phyloP scores from a whole-genome alignment of 2,797 vertebrate species.

The Naso thynnoides region DNA sequence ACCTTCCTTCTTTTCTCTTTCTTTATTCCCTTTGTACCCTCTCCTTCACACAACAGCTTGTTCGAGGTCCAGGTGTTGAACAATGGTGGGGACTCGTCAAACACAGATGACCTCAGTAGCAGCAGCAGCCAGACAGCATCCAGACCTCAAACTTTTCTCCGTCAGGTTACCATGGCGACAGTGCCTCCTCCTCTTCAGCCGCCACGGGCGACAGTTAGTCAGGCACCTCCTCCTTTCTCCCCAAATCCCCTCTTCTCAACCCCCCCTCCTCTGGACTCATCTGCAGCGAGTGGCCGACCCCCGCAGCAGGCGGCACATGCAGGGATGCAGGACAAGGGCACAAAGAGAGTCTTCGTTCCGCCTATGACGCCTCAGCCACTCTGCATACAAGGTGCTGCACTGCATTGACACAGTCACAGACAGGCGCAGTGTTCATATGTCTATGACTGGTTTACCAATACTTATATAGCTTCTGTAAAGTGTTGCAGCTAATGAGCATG shows the following conservation, averaged over 20 bases:
- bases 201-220: constrained; percentile 64
- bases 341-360: constrained; percentile 81
- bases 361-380: constrained; percentile 82
- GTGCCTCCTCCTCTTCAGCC: constrained; percentile 64
- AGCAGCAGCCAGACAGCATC: constrained; percentile 67
- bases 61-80: constrained; percentile 74
- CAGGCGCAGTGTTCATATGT: constrained; percentile 15
- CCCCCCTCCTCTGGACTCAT: constrained; percentile 63
- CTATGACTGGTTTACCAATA: constrained; percentile 31
- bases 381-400: constrained; percentile 80
- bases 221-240: constrained; percentile 59
- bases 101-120: constrained; percentile 60
- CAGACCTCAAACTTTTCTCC: constrained; percentile 75
- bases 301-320: constrained; percentile 63
- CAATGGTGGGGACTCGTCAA: constrained; percentile 64
- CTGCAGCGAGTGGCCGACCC: constrained; percentile 66
- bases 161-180: constrained; percentile 77
- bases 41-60: constrained; percentile 69
- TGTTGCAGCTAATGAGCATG: constrained; percentile 57
- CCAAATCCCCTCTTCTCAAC: constrained; percentile 51
- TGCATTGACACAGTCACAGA: constrained; percentile 44
- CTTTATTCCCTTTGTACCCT: constrained; percentile 26
- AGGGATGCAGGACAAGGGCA: constrained; percentile 70
- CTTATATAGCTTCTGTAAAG: constrained; percentile 37
- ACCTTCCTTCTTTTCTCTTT: constrained; percentile 10